phyloP scores from a whole-genome alignment of 2,797 vertebrate species.

The Acipenser oxyrinchus region DNA sequence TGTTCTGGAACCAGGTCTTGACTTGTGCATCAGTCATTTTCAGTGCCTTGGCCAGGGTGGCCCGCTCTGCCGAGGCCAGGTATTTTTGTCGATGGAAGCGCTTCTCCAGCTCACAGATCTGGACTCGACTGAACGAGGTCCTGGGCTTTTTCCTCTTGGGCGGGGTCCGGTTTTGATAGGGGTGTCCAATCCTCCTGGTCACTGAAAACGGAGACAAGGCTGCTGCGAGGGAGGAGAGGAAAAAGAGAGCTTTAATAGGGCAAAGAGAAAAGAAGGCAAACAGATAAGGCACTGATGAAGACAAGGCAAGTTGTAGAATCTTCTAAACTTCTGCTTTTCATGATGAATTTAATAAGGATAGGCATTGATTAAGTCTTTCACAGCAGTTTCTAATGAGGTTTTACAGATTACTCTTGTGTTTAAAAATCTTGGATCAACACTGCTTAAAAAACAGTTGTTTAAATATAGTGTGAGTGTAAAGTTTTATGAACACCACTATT shows the following conservation, averaged over 20 bases:
- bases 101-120: slow-evolving; percentile 95
- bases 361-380: no score
- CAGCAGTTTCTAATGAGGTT: no score
- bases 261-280: not conserved
- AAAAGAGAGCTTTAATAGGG: not conserved
- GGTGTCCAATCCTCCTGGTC: slow-evolving; percentile 85
- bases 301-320: no score
- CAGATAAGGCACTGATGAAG: no score
- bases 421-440: no score
- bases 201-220: slow-evolving; percentile 84
- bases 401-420: no score
- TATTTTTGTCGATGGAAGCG: slow-evolving; percentile 94
- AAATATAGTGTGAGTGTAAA: no score
- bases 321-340: no score
- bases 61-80: slow-evolving; percentile 82
- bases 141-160: slow-evolving; percentile 93
- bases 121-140: slow-evolving; percentile 85
- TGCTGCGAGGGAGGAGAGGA: slow-evolving; percentile 44
- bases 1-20: slow-evolving; percentile 98
- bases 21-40: slow-evolving; percentile 97
- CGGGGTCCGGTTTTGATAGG: slow-evolving; percentile 92
- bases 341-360: no score
- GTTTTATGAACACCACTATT: no score
- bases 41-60: slow-evolving; percentile 82
- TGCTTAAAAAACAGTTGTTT: no score